A percentile compares a stretch with the other conserved stretches of the same genome.
Conservation (phyloP, 2,113 vertebrate species). For the Danionella cerebrum region DNA sequence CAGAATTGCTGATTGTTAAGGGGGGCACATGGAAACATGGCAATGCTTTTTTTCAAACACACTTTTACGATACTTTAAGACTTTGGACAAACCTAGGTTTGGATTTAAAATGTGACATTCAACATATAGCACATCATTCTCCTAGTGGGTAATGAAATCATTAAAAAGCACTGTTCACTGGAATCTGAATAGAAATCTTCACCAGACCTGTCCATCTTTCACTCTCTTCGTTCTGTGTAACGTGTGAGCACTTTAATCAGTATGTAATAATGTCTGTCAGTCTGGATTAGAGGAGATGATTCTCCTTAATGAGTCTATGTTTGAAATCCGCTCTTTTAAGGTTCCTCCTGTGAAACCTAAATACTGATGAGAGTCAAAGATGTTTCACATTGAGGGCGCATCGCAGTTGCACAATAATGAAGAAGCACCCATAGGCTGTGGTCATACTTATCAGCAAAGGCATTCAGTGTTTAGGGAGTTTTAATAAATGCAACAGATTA, state of each 20-base stretch:
- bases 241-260: constrained; percentile 18
- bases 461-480: neutral
- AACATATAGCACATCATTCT: neutral
- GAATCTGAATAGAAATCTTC: neutral
- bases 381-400: neutral
- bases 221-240: constrained; percentile 20
- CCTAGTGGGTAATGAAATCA: neutral
- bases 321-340: constrained; percentile 1
- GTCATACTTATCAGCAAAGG: neutral
- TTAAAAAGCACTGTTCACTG: neutral
- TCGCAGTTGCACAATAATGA: neutral
- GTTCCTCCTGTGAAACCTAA: constrained; percentile 10
- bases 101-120: neutral
- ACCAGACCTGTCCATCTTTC: neutral
- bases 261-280: constrained; percentile 30
- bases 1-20: too few species aligned
- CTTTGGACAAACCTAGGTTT: too few species aligned
- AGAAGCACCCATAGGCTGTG: neutral
- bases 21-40: too few species aligned
- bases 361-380: neutral
- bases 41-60: too few species aligned
- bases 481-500: neutral
- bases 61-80: too few species aligned
- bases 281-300: constrained; percentile 30
- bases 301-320: constrained; percentile 30